phyloP scores from a whole-genome alignment of 2,113 vertebrate genomes.

The Clarias batrachus region DNA sequence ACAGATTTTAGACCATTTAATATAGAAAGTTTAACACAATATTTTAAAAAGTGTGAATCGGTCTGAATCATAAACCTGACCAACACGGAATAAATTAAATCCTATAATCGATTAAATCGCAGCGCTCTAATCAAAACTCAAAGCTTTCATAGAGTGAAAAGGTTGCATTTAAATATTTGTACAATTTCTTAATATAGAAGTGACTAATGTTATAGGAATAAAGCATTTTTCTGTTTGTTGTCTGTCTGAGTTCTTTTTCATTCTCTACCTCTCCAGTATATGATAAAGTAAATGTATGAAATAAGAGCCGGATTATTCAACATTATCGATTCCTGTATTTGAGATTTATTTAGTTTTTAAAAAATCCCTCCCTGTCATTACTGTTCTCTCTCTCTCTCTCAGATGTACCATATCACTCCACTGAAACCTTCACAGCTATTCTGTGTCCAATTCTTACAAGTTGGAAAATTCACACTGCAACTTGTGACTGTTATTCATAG shows the following conservation, averaged over 20 bases:
- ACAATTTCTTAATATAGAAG: not conserved
- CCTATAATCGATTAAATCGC: too few species aligned
- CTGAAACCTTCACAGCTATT: not conserved
- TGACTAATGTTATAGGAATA: not conserved
- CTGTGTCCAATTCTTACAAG: conserved; percentile 17
- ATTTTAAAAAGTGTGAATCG: too few species aligned
- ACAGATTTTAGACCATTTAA: too few species aligned
- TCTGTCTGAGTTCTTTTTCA: not conserved
- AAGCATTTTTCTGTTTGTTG: not conserved
- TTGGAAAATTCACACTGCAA: conserved; percentile 12
- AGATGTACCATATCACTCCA: conserved; percentile 19
- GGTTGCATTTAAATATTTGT: not conserved
- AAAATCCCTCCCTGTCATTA: too few species aligned
- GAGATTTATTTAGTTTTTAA: too few species aligned
- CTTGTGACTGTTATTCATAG: conserved; percentile 24
- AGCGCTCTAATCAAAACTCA: too few species aligned
- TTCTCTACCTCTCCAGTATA: not conserved
- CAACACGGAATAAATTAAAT: too few species aligned
- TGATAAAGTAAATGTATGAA: not conserved
- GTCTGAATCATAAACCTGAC: too few species aligned
- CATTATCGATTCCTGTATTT: not conserved
- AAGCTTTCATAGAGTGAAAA: not conserved
- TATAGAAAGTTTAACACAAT: too few species aligned
- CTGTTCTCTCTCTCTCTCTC: not conserved
- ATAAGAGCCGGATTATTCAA: not conserved